A percentile compares a stretch with the other conserved stretches of the same genome.
phyloP scores from a whole-genome alignment of 1,140 invertebrate species.

The Camponotus floridanus region DNA sequence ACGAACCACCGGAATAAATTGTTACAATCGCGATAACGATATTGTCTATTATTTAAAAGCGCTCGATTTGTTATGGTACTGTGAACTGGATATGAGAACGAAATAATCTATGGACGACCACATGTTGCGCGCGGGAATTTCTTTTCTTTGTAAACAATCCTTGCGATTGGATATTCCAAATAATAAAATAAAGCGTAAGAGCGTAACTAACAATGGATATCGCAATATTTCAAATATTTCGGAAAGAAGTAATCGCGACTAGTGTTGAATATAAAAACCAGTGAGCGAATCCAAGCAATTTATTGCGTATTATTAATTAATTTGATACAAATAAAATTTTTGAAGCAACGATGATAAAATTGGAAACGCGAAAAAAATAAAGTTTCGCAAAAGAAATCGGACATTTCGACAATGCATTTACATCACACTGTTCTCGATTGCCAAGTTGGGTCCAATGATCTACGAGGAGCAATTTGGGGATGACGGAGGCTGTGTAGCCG shows the following conservation, averaged over 20 bases:
- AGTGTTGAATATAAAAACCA: not conserved
- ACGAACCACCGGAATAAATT: conserved; percentile 45
- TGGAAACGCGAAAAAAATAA: not conserved
- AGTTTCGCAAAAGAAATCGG: not conserved
- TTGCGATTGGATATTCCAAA: conserved; percentile 42
- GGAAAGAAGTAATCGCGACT: not conserved
- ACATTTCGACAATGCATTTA: not conserved
- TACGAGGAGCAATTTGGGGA: conserved; percentile 73
- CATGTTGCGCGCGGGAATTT: conserved; percentile 58
- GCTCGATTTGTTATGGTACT: conserved; percentile 60
- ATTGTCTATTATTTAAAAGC: conserved; percentile 65
- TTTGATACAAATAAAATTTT: not conserved
- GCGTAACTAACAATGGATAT: conserved; percentile 2
- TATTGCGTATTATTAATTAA: not conserved
- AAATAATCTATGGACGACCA: conserved; percentile 57
- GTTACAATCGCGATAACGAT: conserved; percentile 51
- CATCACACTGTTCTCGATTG: conserved; percentile 1
- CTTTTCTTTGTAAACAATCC: conserved; percentile 60
- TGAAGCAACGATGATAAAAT: not conserved
- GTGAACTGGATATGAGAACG: conserved; percentile 48
- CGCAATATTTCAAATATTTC: conserved; percentile 12
- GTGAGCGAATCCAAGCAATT: not conserved
- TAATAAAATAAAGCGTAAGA: conserved; percentile 42
- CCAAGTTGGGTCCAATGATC: conserved; percentile 58
- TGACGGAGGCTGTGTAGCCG: conserved; percentile 61